Percentiles rank a stretch among this genome's conserved stretches.
phyloP scores from a whole-genome alignment of 2,888 invertebrate genomes.

The Protonemura montana region DNA sequence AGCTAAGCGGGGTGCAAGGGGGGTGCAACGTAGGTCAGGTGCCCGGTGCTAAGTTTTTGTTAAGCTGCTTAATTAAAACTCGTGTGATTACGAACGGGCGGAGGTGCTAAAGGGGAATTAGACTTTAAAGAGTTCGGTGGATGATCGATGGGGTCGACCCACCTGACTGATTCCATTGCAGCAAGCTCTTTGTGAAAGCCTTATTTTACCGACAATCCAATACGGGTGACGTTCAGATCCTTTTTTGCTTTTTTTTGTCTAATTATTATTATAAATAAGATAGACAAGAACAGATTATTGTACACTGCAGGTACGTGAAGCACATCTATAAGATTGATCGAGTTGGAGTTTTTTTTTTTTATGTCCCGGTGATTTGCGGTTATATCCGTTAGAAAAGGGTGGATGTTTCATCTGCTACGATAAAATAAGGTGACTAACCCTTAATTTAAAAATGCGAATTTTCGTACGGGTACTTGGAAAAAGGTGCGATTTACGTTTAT shows the following conservation, averaged over 20 bases:
- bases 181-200: background rate
- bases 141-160: background rate
- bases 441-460: background rate
- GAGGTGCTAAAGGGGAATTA: slow-evolving; percentile 37
- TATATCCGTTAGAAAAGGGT: slow-evolving; percentile 4
- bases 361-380: background rate
- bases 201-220: background rate
- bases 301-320: background rate
- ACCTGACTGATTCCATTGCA: background rate
- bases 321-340: background rate
- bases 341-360: background rate
- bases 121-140: background rate
- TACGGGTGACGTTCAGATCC: background rate
- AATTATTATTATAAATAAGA: slow-evolving; percentile 5
- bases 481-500: background rate
- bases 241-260: background rate
- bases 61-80: slow-evolving; percentile 33
- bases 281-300: slow-evolving; percentile 1
- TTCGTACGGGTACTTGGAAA: background rate
- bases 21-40: background rate
- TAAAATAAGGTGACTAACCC: background rate
- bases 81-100: slow-evolving; percentile 24
- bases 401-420: background rate
- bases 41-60: slow-evolving; percentile 27
- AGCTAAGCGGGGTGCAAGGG: background rate